Percentiles rank a stretch among this genome's conserved stretches.
These are phyloP conservation scores for Criorhina ranunculi DNA, from an alignment of 2,888 invertebrate genomes.

Conservation along the genomic window DNA sequence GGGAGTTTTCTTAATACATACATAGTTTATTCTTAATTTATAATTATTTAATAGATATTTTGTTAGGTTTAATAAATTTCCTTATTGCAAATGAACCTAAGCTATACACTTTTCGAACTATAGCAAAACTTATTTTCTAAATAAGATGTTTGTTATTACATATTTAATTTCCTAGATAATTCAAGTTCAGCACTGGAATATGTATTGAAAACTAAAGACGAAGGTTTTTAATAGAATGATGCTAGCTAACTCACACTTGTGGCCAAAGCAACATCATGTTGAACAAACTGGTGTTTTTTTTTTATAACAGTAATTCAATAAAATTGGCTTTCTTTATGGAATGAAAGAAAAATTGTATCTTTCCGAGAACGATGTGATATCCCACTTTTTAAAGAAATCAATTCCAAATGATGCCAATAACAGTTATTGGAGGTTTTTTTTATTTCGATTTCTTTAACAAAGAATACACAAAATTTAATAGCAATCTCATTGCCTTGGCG, in stretches of 20 bases:
- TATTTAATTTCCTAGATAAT: constrained; percentile 25
- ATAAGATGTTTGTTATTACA: constrained; percentile 1
- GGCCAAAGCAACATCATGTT: not conserved
- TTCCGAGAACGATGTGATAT: not conserved
- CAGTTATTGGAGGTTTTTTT: not conserved
- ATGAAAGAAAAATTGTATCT: not conserved
- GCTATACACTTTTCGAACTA: constrained; percentile 60
- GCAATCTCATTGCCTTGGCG: constrained; percentile 32
- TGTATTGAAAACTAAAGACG: not conserved
- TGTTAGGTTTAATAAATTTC: constrained; percentile 31
- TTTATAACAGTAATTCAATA: not conserved
- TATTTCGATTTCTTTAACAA: not conserved
- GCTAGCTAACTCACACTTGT: not conserved
- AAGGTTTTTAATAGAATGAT: not conserved
- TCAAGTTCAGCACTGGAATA: constrained; percentile 1
- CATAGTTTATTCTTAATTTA: constrained; percentile 37
- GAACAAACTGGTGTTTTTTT: not conserved
- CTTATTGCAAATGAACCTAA: constrained; percentile 55
- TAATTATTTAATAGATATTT: constrained; percentile 38
- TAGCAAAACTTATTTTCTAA: constrained; percentile 19
- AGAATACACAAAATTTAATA: not conserved
- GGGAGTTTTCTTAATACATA: constrained; percentile 54
- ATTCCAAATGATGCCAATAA: not conserved
- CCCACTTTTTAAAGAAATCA: not conserved
- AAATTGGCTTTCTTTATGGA: not conserved